Base-by-base conservation (phyloP, 2,113 vertebrate genomes). In the Spea bombifrons region DNA sequence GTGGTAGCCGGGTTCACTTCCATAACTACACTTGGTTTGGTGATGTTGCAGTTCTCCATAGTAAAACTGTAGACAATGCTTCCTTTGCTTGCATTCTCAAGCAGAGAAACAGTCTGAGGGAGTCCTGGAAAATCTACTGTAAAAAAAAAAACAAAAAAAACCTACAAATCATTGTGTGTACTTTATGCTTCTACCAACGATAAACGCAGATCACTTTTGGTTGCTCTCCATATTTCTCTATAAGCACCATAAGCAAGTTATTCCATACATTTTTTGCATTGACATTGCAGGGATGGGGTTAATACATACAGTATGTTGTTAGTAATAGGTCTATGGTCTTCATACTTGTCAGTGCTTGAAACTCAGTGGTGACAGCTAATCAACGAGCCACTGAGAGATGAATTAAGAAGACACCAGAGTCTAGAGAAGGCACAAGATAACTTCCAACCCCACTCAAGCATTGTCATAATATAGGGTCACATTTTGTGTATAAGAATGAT, bases 31-130 rank as follows among this genome's bases (percentile, higher is more conserved):
- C 57, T 78, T 49, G 85, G 85, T 17, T 71, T 83, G 68, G 70
- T 46, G 15, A 81, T 82, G 0, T 7, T 84, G 73, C 83, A 84
- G 73, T 90, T 91, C 77, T 85, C 85, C 70, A 89, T 81, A 0
- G 50, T 53, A 83, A 91, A 87, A 8, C 63, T 0, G 0, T 69
- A 50, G 3, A 92, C 81, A 0, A 0, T 0, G 0, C 81, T 49
- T 1, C 90, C 90, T 0, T 85, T 78, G 0, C 0, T 66, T 0
- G 67, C 0, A 0, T 82, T 84, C 84, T 92, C 89, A 0, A 79
- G 86, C 61, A 93, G 8, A 5, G 81, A 43, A 50, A 87, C 81
- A 8, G 75, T 68, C 1, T 72, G 82, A 0, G 90, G 88, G 12
- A 91, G 75, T 47, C 75, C 74, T 4, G 10, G 15, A 48, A 80